Conservation (phyloP, 2,888 invertebrate genomes). For the Drosophila neonasuta region DNA sequence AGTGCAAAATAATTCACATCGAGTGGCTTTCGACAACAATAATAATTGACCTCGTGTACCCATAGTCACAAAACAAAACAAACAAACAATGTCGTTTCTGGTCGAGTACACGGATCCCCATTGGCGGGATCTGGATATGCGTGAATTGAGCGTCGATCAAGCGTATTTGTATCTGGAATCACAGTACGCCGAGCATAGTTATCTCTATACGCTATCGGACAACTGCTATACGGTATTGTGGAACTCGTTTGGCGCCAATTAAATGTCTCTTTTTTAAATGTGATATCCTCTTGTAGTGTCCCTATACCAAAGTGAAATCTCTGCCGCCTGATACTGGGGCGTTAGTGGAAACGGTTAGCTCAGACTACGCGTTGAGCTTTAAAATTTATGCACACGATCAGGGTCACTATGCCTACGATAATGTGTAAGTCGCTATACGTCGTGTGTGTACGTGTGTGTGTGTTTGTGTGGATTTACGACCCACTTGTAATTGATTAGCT, state of each 20-base stretch:
- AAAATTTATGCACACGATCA: constrained; percentile 84
- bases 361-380: constrained; percentile 84
- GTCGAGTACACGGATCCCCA: constrained; percentile 84
- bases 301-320: constrained; percentile 84
- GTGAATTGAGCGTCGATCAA: constrained; percentile 85
- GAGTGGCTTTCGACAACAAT: constrained; percentile 11
- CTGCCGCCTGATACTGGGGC: constrained; percentile 45
- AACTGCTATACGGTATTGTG: constrained; percentile 87
- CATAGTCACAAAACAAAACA: constrained; percentile 5
- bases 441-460: constrained; percentile 13
- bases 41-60: constrained; percentile 28
- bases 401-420: constrained; percentile 82
- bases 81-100: constrained; percentile 83
- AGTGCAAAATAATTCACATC: constrained; percentile 29
- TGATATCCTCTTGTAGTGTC: constrained; percentile 83
- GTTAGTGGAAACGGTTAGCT: constrained; percentile 82
- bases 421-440: constrained; percentile 73
- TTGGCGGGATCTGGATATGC: constrained; percentile 84
- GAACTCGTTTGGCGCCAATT: constrained; percentile 29
- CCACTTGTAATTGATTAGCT: neutral
- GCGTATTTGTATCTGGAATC: constrained; percentile 84
- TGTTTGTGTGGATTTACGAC: neutral
- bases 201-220: constrained; percentile 87
- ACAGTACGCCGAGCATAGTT: constrained; percentile 79
- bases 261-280: neutral